phyloP scores from a whole-genome alignment of 2,113 vertebrate species.

The Amblyopsis rosae region DNA sequence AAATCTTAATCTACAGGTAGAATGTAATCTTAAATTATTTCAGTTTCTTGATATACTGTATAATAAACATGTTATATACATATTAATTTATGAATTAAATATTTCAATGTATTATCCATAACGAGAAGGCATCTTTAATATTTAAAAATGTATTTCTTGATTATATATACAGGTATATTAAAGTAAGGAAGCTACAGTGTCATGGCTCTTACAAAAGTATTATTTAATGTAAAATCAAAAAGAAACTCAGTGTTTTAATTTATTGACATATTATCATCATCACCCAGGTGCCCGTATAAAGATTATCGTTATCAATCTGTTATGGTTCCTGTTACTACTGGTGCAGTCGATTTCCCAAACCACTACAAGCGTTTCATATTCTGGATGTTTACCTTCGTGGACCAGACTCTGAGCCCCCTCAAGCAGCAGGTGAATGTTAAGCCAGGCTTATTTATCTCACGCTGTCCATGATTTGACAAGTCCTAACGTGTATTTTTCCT shows the following conservation, averaged over 20 bases:
- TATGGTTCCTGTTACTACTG: slow-evolving; percentile 23
- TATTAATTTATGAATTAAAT: no score
- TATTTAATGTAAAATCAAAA: neutral
- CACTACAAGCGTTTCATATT: slow-evolving; percentile 50
- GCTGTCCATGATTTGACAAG: neutral
- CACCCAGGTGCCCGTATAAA: slow-evolving; percentile 42
- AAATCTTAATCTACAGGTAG: no score
- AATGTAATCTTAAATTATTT: no score
- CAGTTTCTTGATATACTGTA: no score
- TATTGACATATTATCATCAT: neutral
- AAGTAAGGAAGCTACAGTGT: neutral
- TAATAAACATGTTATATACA: no score
- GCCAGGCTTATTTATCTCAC: neutral
- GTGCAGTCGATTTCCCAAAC: slow-evolving; percentile 28
- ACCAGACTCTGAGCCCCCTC: slow-evolving; percentile 12
- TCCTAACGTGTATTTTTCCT: neutral
- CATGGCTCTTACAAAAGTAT: neutral
- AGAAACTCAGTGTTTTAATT: neutral
- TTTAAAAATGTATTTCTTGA: no score
- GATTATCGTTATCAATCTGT: slow-evolving; percentile 43
- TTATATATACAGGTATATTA: neutral
- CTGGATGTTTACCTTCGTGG: slow-evolving; percentile 55
- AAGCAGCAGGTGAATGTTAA: slow-evolving; percentile 22
- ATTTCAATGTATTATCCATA: no score
- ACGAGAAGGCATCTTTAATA: no score